Evolutionary conservation across 2,113 vertebrate species (phyloP), one percentile per base, ranked within the genome.

Genomic region (Gambusia holbrooki): DNA sequence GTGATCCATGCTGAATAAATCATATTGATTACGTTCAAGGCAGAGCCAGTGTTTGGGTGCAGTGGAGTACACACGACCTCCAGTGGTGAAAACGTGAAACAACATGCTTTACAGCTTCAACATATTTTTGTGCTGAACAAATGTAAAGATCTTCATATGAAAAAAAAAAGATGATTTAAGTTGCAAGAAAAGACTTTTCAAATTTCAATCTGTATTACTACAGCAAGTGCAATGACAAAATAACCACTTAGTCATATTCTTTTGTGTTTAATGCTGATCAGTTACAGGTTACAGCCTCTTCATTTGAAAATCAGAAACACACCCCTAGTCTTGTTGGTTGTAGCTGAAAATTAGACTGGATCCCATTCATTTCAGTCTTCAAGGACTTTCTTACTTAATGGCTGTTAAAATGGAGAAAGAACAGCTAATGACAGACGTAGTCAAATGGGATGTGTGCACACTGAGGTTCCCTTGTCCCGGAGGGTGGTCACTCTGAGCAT

Each of bases 401-500:
- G 62, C 32, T 22, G 17, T 66, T 65, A 15, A 30, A 17, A 30
- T 14, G 22, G 15, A 19, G 5, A 48, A 48, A 48, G 17, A 48
- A 58, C 22, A 58, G 6, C 22, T 22, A 8, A 54, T 54, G 15
- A 9, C 17, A 54, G 48, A 54, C 4, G 48, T 54, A n/a, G 25
- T 25, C 51, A 58, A 25, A 11, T 3, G 48, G 48, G 48, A 25
- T 22, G 42, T 13, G 9, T 40, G 93, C 83, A 89, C n/a, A 73
- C 86, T 1, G 14, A 63, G 66, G 69, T 66, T 14, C 71, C 73
- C 87, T 91, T 83, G 80, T 81, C 93, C 72, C 92, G 95, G 27
- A 93, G 92, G 40, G 92, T 92, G 62, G 94, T 96, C 82, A 98
- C 76, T 84, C 89, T 97, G 70, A 93, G 94, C 0, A 98, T 4